Conservation (phyloP, 2,113 vertebrate species). For the Choloepus hoffmanni region DNA sequence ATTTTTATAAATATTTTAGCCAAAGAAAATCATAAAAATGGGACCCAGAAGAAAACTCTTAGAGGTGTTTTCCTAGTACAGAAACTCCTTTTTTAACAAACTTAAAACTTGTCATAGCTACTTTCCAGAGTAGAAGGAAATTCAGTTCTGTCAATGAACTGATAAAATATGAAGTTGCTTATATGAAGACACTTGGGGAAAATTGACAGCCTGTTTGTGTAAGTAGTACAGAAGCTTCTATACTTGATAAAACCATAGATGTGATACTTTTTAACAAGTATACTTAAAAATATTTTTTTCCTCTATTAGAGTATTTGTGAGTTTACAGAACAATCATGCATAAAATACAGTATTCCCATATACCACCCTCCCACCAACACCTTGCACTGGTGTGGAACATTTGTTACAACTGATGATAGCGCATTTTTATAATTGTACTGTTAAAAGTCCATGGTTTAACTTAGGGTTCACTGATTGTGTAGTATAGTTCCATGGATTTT, state of each 20-base stretch:
- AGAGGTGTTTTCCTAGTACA: background rate
- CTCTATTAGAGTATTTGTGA: no score
- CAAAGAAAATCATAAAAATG: conserved; percentile 17
- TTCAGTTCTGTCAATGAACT: background rate
- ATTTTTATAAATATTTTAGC: conserved; percentile 21
- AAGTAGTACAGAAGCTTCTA: background rate
- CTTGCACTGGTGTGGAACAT: no score
- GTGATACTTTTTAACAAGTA: no score
- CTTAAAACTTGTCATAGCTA: background rate
- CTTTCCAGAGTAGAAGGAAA: background rate
- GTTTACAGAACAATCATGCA: no score
- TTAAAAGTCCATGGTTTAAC: no score
- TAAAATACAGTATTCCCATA: no score
- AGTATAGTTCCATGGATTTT: no score
- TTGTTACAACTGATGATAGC: no score
- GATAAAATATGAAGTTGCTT: background rate
- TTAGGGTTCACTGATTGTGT: no score
- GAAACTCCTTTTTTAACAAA: conserved; percentile 6
- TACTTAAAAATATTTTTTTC: no score
- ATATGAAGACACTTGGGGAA: background rate
- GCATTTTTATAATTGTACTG: no score
- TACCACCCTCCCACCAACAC: no score
- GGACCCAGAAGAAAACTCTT: background rate
- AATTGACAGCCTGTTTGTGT: background rate
- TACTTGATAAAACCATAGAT: background rate